A percentile compares a stretch with the other conserved stretches of the same genome.
Evolutionary conservation across 53 echinoderm and acorn worm species (phyloP).

Genomic region (Zoroaster sp.): DNA sequence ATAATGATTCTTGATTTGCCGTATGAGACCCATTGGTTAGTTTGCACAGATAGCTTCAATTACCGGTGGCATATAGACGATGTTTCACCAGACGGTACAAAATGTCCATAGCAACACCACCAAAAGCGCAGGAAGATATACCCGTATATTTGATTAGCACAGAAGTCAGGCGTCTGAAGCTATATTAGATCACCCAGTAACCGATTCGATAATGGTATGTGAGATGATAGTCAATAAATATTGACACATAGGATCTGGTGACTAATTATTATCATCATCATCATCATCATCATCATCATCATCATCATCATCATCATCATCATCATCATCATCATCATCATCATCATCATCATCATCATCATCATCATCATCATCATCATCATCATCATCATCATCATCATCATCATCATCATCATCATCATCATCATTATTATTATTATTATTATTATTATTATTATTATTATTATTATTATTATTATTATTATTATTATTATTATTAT

Average conservation of each 20-base stretch:
- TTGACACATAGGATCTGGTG: background rate
- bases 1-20: conserved; percentile 20
- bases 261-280: too few species aligned
- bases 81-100: background rate
- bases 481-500: too few species aligned
- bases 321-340: too few species aligned
- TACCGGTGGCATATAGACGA: conserved; percentile 7
- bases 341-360: too few species aligned
- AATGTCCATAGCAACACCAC: background rate
- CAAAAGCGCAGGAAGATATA: background rate
- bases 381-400: too few species aligned
- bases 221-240: background rate
- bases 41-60: conserved; percentile 22
- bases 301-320: too few species aligned
- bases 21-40: background rate
- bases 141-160: background rate
- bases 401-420: too few species aligned
- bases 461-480: too few species aligned
- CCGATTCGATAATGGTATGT: background rate
- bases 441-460: too few species aligned
- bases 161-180: background rate
- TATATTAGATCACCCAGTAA: background rate
- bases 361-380: too few species aligned
- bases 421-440: too few species aligned
- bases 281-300: too few species aligned